These are phyloP conservation scores for Stegodyphus mimosarum DNA, from an alignment of 1,140 invertebrate genomes.

Conservation along the genomic window DNA sequence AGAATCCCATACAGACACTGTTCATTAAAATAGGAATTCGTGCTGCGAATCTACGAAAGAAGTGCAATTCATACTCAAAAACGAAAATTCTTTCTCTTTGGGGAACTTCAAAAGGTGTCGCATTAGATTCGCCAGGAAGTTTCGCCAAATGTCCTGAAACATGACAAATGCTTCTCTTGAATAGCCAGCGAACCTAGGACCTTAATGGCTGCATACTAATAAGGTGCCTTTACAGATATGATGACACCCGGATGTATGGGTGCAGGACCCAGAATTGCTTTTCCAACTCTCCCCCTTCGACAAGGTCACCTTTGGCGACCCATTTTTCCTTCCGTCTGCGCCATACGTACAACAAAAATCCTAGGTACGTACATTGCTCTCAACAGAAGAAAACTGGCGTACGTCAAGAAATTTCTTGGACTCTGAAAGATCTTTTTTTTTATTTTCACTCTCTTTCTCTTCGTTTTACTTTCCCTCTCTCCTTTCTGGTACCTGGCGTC, in stretches of 20 bases:
- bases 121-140: background rate
- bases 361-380: constrained; percentile 32
- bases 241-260: constrained; percentile 27
- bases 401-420: constrained; percentile 11
- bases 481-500: constrained; percentile 28
- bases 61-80: too few relatives aligned
- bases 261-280: constrained; percentile 40
- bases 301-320: constrained; percentile 53
- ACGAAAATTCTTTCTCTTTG: background rate
- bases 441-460: background rate
- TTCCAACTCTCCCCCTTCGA: constrained; percentile 23
- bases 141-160: constrained; percentile 1
- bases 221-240: constrained; percentile 51
- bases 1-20: too few relatives aligned
- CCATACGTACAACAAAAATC: constrained; percentile 41
- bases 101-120: background rate
- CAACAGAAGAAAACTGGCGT: background rate
- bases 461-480: background rate
- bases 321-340: constrained; percentile 35
- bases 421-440: too few relatives aligned
- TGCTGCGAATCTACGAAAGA: too few relatives aligned
- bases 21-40: too few relatives aligned
- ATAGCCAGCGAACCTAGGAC: background rate
- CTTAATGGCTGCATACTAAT: constrained; percentile 51
- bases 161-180: constrained; percentile 18